Base-by-base conservation (phyloP, 2,113 vertebrate genomes). In the Pygoscelis antarcticus region DNA sequence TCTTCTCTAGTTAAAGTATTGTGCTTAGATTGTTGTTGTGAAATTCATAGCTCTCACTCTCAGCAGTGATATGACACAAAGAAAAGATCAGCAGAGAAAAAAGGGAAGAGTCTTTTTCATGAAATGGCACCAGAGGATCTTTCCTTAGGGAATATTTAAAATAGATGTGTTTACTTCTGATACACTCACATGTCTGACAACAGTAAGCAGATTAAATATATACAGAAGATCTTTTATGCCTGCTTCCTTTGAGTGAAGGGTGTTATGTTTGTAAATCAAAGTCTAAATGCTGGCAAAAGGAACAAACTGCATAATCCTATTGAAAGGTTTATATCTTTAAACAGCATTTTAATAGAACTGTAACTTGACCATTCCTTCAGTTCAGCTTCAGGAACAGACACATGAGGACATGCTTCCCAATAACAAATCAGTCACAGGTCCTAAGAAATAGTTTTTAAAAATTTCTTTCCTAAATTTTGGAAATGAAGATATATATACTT, bases 191-290 rank as follows among this genome's bases (percentile, higher is more conserved):
- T 47, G 85, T 71, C 91, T 95, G 96, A 96, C 97, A 97, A 80
- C 27, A 58, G 81, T 89, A 96, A 96, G 94, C 57, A 97, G 97
- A 97, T 97, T 96, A 97, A 94, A 27, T 90, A 69, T 91, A 96
- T 58, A 94, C 52, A 79, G 93, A 94, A 79, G 26, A 71, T 36
- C 88, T 95, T 94, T 94, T 79, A 96, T 96, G 76, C 65, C 87
- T 95, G 26, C 57, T 81, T 91, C 19, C 25, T 91, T 82, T 97
- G 96, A 97, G 75, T 96, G 93, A 97, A 96, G 68, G 71, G 68
- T 97, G 88, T 96, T 97, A 93, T 82, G 78, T 95, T 91, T 93
- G 60, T 91, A 96, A 97, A 93, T 83, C 91, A 91, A 96, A 97
- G 83, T 84, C 88, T 86, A 93, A 95, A 87, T 52, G 57, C 83